Evolutionary conservation across 2,113 vertebrate genomes (phyloP).

Genomic region (Hystrix brachyura): DNA sequence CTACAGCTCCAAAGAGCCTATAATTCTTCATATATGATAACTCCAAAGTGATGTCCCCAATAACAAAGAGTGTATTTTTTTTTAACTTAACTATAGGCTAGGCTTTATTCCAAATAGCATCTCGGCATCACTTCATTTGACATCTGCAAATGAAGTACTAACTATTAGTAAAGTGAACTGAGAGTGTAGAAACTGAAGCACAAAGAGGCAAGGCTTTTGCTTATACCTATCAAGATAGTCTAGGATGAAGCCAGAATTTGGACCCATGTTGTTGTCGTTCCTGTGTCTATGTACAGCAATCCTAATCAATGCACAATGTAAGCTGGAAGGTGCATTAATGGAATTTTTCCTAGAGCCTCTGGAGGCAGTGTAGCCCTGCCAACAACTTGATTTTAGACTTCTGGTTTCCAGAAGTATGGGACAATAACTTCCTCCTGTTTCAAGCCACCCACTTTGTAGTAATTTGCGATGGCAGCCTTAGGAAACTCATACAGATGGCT

Average conservation of each 20-base stretch:
- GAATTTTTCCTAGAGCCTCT: not conserved
- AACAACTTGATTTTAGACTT: constrained; percentile 18
- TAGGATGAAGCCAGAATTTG: not conserved
- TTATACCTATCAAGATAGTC: not conserved
- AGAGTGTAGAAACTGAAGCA: not conserved
- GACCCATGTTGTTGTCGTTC: not conserved
- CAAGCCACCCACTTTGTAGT: not conserved
- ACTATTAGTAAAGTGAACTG: not conserved
- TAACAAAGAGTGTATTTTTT: not conserved
- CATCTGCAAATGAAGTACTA: not conserved
- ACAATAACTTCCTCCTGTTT: not conserved
- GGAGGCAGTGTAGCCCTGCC: not conserved
- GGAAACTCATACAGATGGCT: not conserved
- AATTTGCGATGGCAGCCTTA: not conserved
- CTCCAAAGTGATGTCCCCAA: not conserved
- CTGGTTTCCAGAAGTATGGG: not conserved
- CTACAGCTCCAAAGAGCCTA: not conserved
- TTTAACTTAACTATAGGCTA: not conserved
- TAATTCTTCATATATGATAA: not conserved
- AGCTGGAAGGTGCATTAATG: not conserved
- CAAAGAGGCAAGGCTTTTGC: not conserved
- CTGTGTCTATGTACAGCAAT: not conserved
- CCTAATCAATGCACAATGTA: not conserved
- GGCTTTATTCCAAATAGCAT: not conserved
- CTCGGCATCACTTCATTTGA: constrained; percentile 20